These are phyloP conservation scores for Neomonachus schauinslandi DNA, from an alignment of 2,113 vertebrate species.

Conservation along the genomic window DNA sequence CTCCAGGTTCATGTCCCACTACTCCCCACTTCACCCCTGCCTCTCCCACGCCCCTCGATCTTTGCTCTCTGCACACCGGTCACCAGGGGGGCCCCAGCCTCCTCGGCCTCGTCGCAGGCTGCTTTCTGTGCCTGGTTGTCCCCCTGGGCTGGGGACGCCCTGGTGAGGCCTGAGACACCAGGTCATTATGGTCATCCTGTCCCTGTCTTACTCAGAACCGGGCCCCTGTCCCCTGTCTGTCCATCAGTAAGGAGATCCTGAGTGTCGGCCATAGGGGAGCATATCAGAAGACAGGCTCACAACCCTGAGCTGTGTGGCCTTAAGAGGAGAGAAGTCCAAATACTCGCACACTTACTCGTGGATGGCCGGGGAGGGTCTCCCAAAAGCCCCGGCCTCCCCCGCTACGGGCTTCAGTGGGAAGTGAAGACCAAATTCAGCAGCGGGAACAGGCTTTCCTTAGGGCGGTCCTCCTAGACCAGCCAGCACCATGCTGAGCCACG, in stretches of 20 bases:
- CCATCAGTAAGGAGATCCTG: neutral
- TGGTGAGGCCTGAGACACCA: too few relatives aligned
- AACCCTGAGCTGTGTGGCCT: neutral
- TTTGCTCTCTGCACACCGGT: too few relatives aligned
- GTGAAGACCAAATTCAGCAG: neutral
- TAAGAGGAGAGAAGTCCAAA: neutral
- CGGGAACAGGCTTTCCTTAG: neutral
- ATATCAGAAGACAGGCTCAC: neutral
- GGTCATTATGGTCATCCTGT: too few relatives aligned
- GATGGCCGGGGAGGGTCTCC: neutral
- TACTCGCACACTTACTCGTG: neutral
- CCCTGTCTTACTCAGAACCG: neutral
- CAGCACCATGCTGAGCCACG: fast-evolving
- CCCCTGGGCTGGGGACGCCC: too few relatives aligned
- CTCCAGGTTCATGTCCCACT: too few relatives aligned
- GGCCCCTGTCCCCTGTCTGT: neutral
- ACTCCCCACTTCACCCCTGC: too few relatives aligned
- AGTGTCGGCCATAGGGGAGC: neutral
- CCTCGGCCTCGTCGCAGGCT: too few relatives aligned
- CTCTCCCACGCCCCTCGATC: too few relatives aligned
- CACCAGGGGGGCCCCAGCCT: too few relatives aligned
- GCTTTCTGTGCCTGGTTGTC: too few relatives aligned
- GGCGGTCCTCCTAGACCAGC: too few relatives aligned
- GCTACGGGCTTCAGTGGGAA: neutral
- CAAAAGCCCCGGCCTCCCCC: neutral